Base-by-base conservation (phyloP, 1,140 invertebrate genomes). In the Trichoplusia ni region DNA sequence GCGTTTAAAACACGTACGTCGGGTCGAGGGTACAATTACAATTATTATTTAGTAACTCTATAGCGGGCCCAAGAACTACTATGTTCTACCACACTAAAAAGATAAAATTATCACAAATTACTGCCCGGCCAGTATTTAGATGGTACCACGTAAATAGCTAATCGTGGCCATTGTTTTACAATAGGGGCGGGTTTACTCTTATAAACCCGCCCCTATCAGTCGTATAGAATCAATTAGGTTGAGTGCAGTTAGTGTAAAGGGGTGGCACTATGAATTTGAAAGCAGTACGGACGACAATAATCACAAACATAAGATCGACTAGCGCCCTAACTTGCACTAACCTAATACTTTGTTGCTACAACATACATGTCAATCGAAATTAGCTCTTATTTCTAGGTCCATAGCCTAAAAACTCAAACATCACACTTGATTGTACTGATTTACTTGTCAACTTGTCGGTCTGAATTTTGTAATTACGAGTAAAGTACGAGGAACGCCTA, bases 371-470 rank as follows among this genome's bases (percentile, higher is more conserved):
- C 18, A 29, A 42, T 42, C 23, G 16, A 47, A 46, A 47, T 35
- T 25, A 35, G 40, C 31, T 47, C 29, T 60, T 60, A 47, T 60
- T 60, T 60, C 56, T 31, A 47, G 56, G 56, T 60, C 56, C 38
- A 35, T 29, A 35, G 42, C 23, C 42, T 40, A 35, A 13, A 18
- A 13, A 38, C 27, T 38, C 14, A 25, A 54, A 2, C 35, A 38
- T 38, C 19, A 18, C 13, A 21, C 19, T 31, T 47, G 23, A 13
- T 47, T 19, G 16, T 18, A 29, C 16, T 42, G 14, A 44, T 40
- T 64, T 40, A n/a, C 56, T 64, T 65, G 62, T 53, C 59, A 51
- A 59, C 47, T 31, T 63, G 19, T 29, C 29, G 42, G 11, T 58
- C 49, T 47, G 18, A 46, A 33, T 27, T 54, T 29, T 53, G 46